Percentiles rank a stretch among this genome's conserved stretches.
Conservation (phyloP, 2,888 invertebrate genomes). For the Rugalucina vietnamica region DNA sequence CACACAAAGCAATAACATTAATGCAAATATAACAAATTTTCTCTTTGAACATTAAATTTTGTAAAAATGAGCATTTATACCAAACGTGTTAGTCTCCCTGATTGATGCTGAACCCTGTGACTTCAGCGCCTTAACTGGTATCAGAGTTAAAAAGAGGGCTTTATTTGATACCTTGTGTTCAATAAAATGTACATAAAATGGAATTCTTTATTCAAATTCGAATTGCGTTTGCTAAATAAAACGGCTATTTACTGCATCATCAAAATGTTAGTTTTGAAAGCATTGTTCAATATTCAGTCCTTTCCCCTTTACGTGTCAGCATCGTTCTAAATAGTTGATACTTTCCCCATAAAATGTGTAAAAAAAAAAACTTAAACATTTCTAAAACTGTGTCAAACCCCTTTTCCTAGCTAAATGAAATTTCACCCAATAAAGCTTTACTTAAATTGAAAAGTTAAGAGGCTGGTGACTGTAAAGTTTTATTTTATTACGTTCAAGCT, state of each 20-base stretch:
- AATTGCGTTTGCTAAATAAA: conserved; percentile 52
- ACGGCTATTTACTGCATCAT: conserved; percentile 13
- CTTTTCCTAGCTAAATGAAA: background rate
- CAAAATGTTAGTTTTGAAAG: too few relatives aligned
- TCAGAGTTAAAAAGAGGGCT: background rate
- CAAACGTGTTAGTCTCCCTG: too few relatives aligned
- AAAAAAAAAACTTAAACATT: background rate
- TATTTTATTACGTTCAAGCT: too few relatives aligned
- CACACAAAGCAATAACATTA: too few relatives aligned
- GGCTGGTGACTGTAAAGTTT: too few relatives aligned
- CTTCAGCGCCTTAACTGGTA: background rate
- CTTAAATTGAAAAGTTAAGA: background rate
- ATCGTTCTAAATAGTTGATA: too few relatives aligned
- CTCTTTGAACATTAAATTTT: too few relatives aligned
- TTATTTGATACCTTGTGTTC: background rate
- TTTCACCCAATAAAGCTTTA: background rate
- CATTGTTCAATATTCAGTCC: too few relatives aligned
- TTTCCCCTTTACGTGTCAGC: too few relatives aligned
- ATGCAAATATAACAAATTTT: too few relatives aligned
- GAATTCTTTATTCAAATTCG: conserved; percentile 59
- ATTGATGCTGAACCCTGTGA: background rate
- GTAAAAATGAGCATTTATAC: too few relatives aligned
- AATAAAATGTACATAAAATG: conserved; percentile 63
- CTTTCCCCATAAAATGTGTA: too few relatives aligned
- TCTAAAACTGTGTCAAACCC: background rate